A percentile compares a stretch with the other conserved stretches of the same genome.
Conservation (phyloP, 2,888 invertebrate genomes). For the Balanococcus diminutus region DNA sequence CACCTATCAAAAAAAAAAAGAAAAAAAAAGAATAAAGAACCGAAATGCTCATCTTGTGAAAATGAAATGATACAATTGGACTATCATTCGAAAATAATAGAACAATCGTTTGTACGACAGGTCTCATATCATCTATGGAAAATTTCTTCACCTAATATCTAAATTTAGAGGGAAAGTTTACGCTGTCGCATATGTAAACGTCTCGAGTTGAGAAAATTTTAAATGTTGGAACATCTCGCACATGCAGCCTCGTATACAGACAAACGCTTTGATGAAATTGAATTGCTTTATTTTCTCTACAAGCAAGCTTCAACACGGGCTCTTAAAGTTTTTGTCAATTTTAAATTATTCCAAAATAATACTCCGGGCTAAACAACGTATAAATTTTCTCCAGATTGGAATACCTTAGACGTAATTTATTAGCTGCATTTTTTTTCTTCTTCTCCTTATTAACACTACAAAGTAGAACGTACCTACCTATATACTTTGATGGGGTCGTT, state of each 20-base stretch:
- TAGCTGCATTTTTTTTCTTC: background rate
- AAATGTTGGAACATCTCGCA: conserved; percentile 13
- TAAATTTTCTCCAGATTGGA: background rate
- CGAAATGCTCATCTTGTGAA: background rate
- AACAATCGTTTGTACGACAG: background rate
- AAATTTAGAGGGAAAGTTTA: background rate
- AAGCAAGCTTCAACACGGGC: background rate
- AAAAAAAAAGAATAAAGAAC: background rate
- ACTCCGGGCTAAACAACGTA: background rate
- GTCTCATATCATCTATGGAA: background rate
- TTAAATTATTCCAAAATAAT: conserved; percentile 2
- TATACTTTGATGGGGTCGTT: background rate
- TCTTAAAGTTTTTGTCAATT: conserved; percentile 8
- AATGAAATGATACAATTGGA: background rate
- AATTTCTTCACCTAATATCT: background rate
- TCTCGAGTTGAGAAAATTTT: background rate
- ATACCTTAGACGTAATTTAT: background rate
- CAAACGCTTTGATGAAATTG: background rate
- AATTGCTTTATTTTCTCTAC: background rate
- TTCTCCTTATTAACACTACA: background rate
- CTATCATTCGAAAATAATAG: background rate
- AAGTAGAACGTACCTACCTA: background rate
- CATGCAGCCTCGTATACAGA: background rate
- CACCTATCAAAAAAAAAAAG: too few relatives aligned
- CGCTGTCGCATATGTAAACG: background rate